Percentiles rank a stretch among this genome's conserved stretches.
Conservation (phyloP, 2,113 vertebrate genomes). For the Dasypus novemcinctus region DNA sequence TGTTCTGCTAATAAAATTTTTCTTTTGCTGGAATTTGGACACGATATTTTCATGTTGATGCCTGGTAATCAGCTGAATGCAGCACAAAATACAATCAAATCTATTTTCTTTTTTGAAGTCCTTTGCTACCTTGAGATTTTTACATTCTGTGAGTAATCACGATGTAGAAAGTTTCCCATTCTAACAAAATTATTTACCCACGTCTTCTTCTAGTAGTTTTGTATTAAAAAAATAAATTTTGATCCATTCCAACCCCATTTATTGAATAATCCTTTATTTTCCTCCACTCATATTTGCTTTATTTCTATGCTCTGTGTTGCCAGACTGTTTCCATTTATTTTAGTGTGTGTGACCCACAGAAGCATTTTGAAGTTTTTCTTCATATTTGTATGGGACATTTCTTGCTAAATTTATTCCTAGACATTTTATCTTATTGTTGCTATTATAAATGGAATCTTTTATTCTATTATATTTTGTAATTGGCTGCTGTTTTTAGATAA, state of each 20-base stretch:
- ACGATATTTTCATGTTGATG: not conserved
- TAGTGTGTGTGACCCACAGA: not conserved
- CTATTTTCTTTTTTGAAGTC: not conserved
- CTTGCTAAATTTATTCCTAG: too few relatives aligned
- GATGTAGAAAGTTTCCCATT: not conserved
- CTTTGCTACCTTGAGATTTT: not conserved
- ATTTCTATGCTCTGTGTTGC: not conserved
- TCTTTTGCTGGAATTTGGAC: not conserved
- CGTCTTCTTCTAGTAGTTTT: not conserved
- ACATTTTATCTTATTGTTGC: not conserved
- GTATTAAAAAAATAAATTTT: conserved; percentile 4
- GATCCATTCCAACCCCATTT: not conserved
- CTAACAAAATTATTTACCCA: not conserved
- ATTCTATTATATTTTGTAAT: not conserved
- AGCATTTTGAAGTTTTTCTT: not conserved
- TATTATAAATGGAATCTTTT: not conserved
- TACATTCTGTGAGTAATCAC: not conserved
- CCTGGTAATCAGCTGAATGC: not conserved
- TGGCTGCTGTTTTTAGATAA: not conserved
- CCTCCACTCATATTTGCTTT: not conserved
- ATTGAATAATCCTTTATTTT: not conserved
- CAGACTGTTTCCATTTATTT: not conserved
- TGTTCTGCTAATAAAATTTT: not conserved
- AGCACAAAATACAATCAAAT: not conserved
- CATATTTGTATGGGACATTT: not conserved